Evolutionary conservation across 2,797 vertebrate genomes (phyloP), one percentile per base, ranked within the genome.

Genomic region (Basileuterus tristriatus): DNA sequence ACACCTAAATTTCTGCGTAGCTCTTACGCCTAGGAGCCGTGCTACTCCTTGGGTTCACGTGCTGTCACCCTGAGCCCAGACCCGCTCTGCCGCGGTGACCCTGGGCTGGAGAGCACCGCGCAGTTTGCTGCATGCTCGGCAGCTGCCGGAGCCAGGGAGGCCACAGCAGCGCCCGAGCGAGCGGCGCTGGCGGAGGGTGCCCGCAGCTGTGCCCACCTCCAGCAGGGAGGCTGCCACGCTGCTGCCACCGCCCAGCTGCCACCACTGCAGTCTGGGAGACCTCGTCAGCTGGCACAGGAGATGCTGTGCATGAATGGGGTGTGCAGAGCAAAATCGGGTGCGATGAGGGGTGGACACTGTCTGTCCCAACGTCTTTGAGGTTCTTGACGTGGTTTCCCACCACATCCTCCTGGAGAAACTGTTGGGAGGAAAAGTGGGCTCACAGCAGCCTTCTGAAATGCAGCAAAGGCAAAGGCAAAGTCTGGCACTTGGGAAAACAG

Each of bases 71-170:
- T 13, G 43, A 59, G 22, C 0, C 2, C 3, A 15, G 24, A 7
- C 15, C 16, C 0, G 0, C 9, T 49, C 20, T 59, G 36, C n/a
- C 1, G 4, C 0, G 0, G 36, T 4, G 15, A 12, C 32, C 7
- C 3, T 2, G 8, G 43, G 9, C 15, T 6, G 2, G 21, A 23
- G 69, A 49, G 21, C 8, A 56, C 24, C 21, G 5, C 0, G 1
- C 36, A 7, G 21, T 26, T 3, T 53, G 32, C 43, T 47, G 37
- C 11, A 4, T 2, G 41, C 15, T 34, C 55, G 7, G 44, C 39
- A 32, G 39, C 39, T 50, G 41, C 46, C 46, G n/a, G 9, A 23
- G 26, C 4, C 58, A 11, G 17, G 12, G 11, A 23, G n/a, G 30
- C 6, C 11, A 9, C 24, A 34, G 14, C 9, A 6, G 43, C 13